phyloP scores from a whole-genome alignment of 2,797 vertebrate species.

The Perodicticus potto region DNA sequence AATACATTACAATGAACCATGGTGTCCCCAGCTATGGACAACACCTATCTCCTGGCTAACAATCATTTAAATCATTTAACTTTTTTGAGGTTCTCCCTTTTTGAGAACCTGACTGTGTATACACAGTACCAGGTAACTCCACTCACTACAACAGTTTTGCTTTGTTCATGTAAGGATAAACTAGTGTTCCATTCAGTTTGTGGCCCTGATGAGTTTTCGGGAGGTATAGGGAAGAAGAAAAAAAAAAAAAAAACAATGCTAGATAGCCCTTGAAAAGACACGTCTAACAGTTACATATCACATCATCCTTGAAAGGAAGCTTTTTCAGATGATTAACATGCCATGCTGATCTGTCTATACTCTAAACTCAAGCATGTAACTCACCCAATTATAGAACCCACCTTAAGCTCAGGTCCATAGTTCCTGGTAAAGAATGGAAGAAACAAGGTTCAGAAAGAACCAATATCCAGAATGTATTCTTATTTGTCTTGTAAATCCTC shows the following conservation, averaged over 20 bases:
- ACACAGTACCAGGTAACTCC: not conserved
- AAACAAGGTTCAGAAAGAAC: slow-evolving; percentile 57
- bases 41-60: not conserved
- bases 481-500: slow-evolving; percentile 59
- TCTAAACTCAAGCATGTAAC: slow-evolving; percentile 64
- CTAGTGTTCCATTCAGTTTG: not conserved
- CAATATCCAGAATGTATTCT: slow-evolving; percentile 44
- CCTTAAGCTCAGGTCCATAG: slow-evolving; percentile 56
- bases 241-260: not conserved
- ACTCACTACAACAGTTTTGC: slow-evolving; percentile 25
- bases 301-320: slow-evolving; percentile 1
- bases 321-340: slow-evolving; percentile 58
- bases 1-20: not conserved
- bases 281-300: slow-evolving; percentile 21
- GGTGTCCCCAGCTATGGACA: not conserved
- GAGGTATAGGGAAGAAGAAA: not conserved
- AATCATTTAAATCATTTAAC: slow-evolving; percentile 11
- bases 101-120: not conserved
- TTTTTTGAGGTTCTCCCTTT: not conserved
- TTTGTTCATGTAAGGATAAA: slow-evolving; percentile 60
- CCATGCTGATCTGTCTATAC: slow-evolving; percentile 46
- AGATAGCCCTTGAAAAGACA: slow-evolving; percentile 26
- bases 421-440: slow-evolving; percentile 66
- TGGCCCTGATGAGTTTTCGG: slow-evolving; percentile 33
- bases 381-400: slow-evolving; percentile 46